phyloP scores from a whole-genome alignment of 2,113 vertebrate genomes.

The Caranx ignobilis region DNA sequence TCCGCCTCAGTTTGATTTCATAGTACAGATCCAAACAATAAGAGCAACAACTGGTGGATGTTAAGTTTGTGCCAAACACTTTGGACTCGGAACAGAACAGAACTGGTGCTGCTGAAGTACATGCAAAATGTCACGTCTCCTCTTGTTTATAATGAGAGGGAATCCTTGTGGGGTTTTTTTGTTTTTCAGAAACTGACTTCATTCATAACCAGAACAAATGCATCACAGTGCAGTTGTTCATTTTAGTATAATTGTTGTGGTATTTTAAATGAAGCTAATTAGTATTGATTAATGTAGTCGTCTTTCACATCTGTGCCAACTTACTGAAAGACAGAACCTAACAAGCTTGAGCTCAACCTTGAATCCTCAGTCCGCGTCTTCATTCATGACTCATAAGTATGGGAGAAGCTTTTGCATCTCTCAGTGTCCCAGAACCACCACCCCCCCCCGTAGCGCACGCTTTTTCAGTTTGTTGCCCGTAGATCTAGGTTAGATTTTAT shows the following conservation, averaged over 20 bases:
- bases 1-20: constrained; percentile 44
- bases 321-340: not conserved
- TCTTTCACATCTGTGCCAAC: not conserved
- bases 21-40: constrained; percentile 36
- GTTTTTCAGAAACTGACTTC: not conserved
- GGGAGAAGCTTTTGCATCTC: not conserved
- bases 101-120: not conserved
- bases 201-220: not conserved
- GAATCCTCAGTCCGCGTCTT: constrained; percentile 8
- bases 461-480: not conserved
- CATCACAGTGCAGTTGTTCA: not conserved
- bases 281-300: not conserved
- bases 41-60: constrained; percentile 46
- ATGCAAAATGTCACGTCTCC: constrained; percentile 35
- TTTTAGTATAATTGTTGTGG: not conserved
- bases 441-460: not conserved
- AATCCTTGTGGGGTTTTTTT: not conserved
- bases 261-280: not conserved
- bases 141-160: not conserved
- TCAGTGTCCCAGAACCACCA: not conserved
- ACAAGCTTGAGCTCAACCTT: constrained; percentile 40
- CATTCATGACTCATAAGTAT: constrained; percentile 45
- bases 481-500: constrained; percentile 26
- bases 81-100: constrained; percentile 14
- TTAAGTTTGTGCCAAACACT: constrained; percentile 36